These are phyloP conservation scores for Pegoplata infirma DNA, from an alignment of 2,888 invertebrate genomes.

Conservation along the genomic window DNA sequence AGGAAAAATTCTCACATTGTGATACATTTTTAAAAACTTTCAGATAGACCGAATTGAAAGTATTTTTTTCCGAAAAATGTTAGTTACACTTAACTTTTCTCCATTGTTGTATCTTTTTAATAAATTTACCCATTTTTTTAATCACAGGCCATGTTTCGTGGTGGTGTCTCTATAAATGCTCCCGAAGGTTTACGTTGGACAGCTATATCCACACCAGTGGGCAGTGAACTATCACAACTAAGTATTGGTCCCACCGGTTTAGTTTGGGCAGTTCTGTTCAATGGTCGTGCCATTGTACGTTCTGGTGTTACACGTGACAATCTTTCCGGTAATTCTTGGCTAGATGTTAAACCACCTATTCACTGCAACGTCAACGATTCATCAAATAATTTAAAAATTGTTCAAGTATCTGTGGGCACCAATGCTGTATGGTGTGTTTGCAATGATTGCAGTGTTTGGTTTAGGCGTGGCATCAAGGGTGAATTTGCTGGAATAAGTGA, in stretches of 20 bases:
- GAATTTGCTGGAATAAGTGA: slow-evolving; percentile 85
- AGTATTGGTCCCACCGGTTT: slow-evolving; percentile 91
- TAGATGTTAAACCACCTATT: slow-evolving; percentile 87
- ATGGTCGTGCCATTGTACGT: slow-evolving; percentile 89
- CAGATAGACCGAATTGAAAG: too few relatives aligned
- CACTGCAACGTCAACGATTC: slow-evolving; percentile 62
- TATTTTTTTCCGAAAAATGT: too few relatives aligned
- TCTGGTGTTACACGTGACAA: slow-evolving; percentile 89
- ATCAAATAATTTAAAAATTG: slow-evolving; percentile 82
- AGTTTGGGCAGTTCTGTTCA: slow-evolving; percentile 92
- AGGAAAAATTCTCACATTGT: too few relatives aligned
- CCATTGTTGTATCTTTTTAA: too few relatives aligned
- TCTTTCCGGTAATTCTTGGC: slow-evolving; percentile 84
- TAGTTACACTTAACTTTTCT: too few relatives aligned
- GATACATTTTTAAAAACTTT: too few relatives aligned
- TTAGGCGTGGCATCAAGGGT: slow-evolving; percentile 86
- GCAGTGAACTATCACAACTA: slow-evolving; percentile 90
- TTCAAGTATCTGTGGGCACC: slow-evolving; percentile 89
- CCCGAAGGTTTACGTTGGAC: slow-evolving; percentile 95
- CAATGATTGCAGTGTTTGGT: slow-evolving; percentile 91
- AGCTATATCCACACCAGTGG: slow-evolving; percentile 86
- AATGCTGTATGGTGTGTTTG: slow-evolving; percentile 88
- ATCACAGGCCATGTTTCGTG: slow-evolving; percentile 89
- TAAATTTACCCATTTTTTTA: not conserved
- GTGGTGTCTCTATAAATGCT: slow-evolving; percentile 87